These are phyloP conservation scores for Macrocentrus cingulum DNA, from an alignment of 1,140 invertebrate species.

Conservation along the genomic window DNA sequence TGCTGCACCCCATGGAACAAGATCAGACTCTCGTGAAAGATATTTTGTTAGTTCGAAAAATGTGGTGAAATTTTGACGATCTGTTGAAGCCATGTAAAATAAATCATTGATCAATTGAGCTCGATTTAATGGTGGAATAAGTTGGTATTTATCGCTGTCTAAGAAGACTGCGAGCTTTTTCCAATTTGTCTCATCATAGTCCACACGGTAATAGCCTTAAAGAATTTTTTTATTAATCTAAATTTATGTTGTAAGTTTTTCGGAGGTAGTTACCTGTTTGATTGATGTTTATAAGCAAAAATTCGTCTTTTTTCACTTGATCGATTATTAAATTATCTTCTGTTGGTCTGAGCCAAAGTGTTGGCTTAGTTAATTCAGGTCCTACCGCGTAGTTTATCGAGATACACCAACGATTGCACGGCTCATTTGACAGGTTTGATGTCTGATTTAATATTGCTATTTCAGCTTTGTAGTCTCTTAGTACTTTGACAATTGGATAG, in stretches of 20 bases:
- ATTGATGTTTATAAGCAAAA: conserved; percentile 61
- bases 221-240: no score
- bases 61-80: conserved; percentile 55
- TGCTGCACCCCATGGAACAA: conserved; percentile 45
- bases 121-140: conserved; percentile 66
- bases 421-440: conserved; percentile 54
- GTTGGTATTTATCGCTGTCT: conserved; percentile 52
- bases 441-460: conserved; percentile 54
- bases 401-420: conserved; percentile 49
- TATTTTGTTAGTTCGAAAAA: conserved; percentile 65
- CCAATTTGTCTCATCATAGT: conserved; percentile 80
- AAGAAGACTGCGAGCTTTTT: conserved; percentile 67
- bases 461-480: conserved; percentile 52
- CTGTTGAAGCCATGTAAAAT: conserved; percentile 65
- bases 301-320: conserved; percentile 50
- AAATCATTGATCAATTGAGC: conserved; percentile 78
- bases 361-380: conserved; percentile 45
- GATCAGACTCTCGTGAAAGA: conserved; percentile 64
- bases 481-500: conserved; percentile 68
- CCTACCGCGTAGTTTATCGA: conserved; percentile 56
- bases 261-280: conserved; percentile 47
- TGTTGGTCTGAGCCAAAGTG: conserved; percentile 44
- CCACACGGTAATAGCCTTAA: conserved; percentile 76
- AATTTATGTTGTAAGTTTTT: neutral
- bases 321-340: conserved; percentile 41